A percentile compares a stretch with the other conserved stretches of the same genome.
phyloP scores from a whole-genome alignment of 2,888 invertebrate genomes.

The Melipona bicolor region DNA sequence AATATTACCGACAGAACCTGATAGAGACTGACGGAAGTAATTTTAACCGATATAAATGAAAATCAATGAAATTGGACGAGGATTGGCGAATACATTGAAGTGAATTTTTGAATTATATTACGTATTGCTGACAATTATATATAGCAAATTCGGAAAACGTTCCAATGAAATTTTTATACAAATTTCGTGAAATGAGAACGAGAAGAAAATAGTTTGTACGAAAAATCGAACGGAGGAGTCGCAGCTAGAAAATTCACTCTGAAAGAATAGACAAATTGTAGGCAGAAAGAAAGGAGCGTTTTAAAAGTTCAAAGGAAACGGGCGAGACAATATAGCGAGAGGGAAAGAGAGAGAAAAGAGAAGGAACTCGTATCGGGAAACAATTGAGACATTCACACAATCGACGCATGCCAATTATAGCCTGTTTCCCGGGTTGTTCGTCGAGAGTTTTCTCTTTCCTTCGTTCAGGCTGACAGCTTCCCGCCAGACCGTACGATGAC shows the following conservation, averaged over 20 bases:
- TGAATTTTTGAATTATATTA: neutral
- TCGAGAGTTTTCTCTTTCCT: slow-evolving; percentile 1
- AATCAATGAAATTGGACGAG: neutral
- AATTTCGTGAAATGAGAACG: neutral
- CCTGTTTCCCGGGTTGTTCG: slow-evolving; percentile 18
- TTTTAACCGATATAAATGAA: neutral
- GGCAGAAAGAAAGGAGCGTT: neutral
- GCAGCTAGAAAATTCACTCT: neutral
- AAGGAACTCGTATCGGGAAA: slow-evolving; percentile 75
- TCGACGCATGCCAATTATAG: slow-evolving; percentile 66
- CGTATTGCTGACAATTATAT: neutral
- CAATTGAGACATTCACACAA: slow-evolving; percentile 76
- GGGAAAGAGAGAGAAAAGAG: neutral
- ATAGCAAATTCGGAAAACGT: too few relatives aligned
- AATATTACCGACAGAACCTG: neutral
- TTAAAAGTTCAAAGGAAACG: neutral
- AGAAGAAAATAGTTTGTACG: neutral
- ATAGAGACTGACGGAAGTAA: too few relatives aligned
- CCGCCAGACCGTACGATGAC: slow-evolving; percentile 48
- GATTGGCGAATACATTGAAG: neutral
- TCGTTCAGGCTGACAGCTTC: neutral
- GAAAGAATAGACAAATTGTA: neutral
- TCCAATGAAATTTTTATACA: neutral
- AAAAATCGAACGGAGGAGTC: neutral
- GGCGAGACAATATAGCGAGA: neutral